Evolutionary conservation across 2,888 invertebrate genomes (phyloP).

Genomic region (Dryocosmus kuriphilus): DNA sequence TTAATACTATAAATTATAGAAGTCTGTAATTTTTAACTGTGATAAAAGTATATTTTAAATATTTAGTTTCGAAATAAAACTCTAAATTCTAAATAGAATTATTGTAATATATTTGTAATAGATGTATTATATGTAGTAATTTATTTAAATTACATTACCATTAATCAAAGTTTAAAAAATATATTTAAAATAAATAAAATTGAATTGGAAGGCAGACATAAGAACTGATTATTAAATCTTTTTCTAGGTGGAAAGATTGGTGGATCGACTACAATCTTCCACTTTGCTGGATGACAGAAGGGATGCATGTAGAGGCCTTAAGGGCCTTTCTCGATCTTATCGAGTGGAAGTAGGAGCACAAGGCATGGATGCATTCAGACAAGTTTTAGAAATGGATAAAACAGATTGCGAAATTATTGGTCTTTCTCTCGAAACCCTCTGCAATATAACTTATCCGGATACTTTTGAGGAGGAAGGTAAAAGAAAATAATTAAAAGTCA

Average conservation of each 20-base stretch:
- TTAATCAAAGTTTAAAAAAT: too few species aligned
- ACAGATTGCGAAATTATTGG: slow-evolving; percentile 95
- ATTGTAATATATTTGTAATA: too few species aligned
- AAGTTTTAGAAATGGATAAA: slow-evolving; percentile 92
- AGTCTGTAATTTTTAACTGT: too few species aligned
- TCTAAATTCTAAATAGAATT: too few species aligned
- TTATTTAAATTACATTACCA: too few species aligned
- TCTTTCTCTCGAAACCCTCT: slow-evolving; percentile 94
- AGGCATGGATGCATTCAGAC: slow-evolving; percentile 89
- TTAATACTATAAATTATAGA: too few species aligned
- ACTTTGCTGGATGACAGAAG: slow-evolving; percentile 95
- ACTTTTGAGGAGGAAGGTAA: slow-evolving; percentile 89
- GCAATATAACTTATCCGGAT: slow-evolving; percentile 91
- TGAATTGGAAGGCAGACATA: too few species aligned
- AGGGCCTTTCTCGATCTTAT: slow-evolving; percentile 93
- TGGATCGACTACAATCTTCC: slow-evolving; percentile 95
- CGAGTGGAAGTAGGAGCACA: slow-evolving; percentile 97
- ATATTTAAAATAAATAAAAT: too few species aligned
- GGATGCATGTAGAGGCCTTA: slow-evolving; percentile 97
- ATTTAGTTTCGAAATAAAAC: too few species aligned
- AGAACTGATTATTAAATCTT: background rate
- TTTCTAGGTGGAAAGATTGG: slow-evolving; percentile 91
- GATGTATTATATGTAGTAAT: too few species aligned
- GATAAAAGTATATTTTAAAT: too few species aligned
- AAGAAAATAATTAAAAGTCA: slow-evolving; percentile 24